phyloP scores from a whole-genome alignment of 2,113 vertebrate genomes.

The Empidonax traillii region DNA sequence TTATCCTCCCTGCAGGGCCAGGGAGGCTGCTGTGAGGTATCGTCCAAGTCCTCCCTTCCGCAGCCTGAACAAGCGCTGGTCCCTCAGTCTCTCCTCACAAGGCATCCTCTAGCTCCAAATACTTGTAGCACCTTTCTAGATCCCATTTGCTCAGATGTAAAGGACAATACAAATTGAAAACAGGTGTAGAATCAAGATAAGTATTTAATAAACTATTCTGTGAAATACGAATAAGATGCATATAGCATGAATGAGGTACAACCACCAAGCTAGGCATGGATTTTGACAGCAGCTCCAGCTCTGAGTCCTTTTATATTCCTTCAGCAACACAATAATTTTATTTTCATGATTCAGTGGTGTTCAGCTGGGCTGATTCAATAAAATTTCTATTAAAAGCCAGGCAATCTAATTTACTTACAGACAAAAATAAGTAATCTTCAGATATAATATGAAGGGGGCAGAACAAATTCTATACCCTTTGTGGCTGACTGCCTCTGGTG shows the following conservation, averaged over 20 bases:
- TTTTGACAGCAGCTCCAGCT: not conserved
- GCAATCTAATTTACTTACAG: not conserved
- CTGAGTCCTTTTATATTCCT: not conserved
- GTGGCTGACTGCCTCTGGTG: fast-evolving
- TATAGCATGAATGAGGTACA: not conserved
- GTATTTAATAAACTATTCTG: not conserved
- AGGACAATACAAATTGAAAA: not conserved
- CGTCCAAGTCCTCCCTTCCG: not conserved
- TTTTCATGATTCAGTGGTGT: not conserved
- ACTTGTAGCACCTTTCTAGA: not conserved
- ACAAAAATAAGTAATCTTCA: conserved; percentile 1
- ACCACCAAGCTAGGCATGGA: not conserved
- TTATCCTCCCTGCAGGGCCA: not conserved
- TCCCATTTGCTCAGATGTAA: not conserved
- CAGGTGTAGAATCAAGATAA: not conserved
- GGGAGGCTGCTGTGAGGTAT: not conserved
- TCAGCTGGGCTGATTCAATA: not conserved
- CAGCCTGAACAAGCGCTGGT: not conserved
- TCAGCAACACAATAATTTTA: not conserved
- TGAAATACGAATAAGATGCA: not conserved
- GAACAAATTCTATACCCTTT: not conserved
- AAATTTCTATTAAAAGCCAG: conserved; percentile 25
- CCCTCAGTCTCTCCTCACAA: not conserved
- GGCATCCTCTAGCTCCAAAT: not conserved
- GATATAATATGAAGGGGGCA: not conserved